These are phyloP conservation scores for Oligia fasciuncula DNA, from an alignment of 2,888 invertebrate species.

Conservation along the genomic window DNA sequence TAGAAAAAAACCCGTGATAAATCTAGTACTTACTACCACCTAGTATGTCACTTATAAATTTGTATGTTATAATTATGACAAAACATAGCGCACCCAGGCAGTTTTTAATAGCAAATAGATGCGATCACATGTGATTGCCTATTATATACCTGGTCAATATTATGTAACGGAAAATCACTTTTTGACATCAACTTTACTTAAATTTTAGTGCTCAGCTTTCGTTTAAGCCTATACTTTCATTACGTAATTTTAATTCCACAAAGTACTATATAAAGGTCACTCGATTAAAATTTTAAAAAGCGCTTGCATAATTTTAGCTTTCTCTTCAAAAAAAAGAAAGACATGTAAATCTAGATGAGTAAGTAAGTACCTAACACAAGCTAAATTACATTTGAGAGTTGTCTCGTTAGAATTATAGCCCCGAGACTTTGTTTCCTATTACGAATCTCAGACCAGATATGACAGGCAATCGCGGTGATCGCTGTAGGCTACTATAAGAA, in stretches of 20 bases:
- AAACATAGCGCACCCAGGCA: no score
- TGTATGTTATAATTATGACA: no score
- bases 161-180: not conserved
- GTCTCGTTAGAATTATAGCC: conserved; percentile 55
- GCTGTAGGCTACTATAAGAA: conserved; percentile 66
- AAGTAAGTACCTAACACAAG: conserved; percentile 23
- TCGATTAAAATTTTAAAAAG: conserved; percentile 30
- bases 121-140: not conserved
- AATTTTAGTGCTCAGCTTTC: conserved; percentile 11
- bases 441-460: conserved; percentile 63
- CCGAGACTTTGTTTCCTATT: conserved; percentile 57
- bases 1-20: no score
- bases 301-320: conserved; percentile 54
- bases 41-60: no score
- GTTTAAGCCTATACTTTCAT: conserved; percentile 12
- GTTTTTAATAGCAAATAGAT: not conserved
- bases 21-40: no score
- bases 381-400: conserved; percentile 54
- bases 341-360: conserved; percentile 43
- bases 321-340: conserved; percentile 48
- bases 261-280: conserved; percentile 40
- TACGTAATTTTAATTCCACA: conserved; percentile 28
- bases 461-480: conserved; percentile 68
- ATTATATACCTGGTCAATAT: not conserved
- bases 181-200: not conserved